These are phyloP conservation scores for Agapostemon virescens DNA, from an alignment of 2,888 invertebrate species.

Conservation along the genomic window DNA sequence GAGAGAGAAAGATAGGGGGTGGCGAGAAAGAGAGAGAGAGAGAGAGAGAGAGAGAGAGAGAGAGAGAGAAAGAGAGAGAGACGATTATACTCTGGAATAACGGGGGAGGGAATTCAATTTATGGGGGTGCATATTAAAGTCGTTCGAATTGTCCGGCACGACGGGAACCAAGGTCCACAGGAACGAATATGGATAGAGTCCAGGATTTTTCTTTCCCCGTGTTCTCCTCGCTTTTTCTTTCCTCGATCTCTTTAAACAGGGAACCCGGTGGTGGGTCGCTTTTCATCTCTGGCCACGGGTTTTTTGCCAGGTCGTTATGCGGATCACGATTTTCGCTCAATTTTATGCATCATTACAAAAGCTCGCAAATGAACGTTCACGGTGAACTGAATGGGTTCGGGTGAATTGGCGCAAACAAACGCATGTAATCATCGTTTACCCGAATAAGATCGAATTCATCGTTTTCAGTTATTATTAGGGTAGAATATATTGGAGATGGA, in stretches of 20 bases:
- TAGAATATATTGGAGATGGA: background rate
- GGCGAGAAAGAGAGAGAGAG: background rate
- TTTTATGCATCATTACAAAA: background rate
- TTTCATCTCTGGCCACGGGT: constrained; percentile 47
- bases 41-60: background rate
- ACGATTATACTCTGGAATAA: constrained; percentile 24
- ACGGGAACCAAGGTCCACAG: constrained; percentile 41
- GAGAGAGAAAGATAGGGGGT: background rate
- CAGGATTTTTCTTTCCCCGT: constrained; percentile 49
- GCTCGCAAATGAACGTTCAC: constrained; percentile 6
- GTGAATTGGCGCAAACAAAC: constrained; percentile 4
- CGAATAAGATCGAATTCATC: background rate
- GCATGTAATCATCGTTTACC: constrained; percentile 2
- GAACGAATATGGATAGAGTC: constrained; percentile 39
- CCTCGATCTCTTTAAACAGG: constrained; percentile 39
- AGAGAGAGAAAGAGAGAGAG: background rate
- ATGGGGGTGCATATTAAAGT: constrained; percentile 74
- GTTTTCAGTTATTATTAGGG: background rate
- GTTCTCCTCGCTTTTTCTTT: constrained; percentile 50
- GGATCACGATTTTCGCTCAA: constrained; percentile 21
- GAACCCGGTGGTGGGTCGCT: constrained; percentile 48
- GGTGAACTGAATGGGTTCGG: background rate
- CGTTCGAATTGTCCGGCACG: constrained; percentile 60
- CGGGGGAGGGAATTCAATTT: constrained; percentile 70
- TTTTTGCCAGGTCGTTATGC: constrained; percentile 35